phyloP scores from a whole-genome alignment of 2,113 vertebrate species.

The Athene noctua region DNA sequence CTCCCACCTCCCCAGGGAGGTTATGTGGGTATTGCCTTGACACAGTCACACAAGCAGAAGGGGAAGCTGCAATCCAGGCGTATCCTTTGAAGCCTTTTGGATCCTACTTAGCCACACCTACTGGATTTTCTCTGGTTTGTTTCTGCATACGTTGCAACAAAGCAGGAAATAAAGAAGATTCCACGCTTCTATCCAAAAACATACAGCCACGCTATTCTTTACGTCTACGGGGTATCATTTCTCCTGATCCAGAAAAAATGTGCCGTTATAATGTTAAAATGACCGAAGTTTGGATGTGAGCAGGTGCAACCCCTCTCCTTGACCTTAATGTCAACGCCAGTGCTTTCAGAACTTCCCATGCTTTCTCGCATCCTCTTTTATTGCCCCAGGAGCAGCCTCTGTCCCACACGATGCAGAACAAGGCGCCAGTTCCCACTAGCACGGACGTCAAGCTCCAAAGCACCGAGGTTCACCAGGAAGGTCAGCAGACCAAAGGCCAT shows the following conservation, averaged over 20 bases:
- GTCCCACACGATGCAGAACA: not conserved
- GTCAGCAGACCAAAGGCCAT: not conserved
- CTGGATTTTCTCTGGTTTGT: not conserved
- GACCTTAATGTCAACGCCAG: not conserved
- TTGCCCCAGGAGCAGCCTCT: not conserved
- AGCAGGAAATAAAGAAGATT: not conserved
- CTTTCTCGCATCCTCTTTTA: not conserved
- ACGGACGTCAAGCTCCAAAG: not conserved
- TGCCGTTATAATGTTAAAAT: not conserved
- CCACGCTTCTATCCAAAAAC: not conserved
- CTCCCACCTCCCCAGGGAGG: not conserved
- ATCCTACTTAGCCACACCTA: not conserved
- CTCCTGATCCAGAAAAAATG: not conserved
- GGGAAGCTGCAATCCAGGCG: not conserved
- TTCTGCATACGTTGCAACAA: not conserved
- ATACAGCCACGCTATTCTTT: not conserved
- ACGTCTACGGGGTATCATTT: not conserved
- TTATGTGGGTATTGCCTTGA: not conserved
- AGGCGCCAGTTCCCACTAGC: not conserved
- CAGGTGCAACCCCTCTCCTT: not conserved
- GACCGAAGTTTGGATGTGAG: not conserved
- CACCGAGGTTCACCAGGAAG: not conserved
- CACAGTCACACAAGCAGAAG: not conserved
- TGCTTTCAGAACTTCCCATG: not conserved
- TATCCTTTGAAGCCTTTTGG: not conserved